Evolutionary conservation across 1,140 invertebrate genomes (phyloP).

Genomic region (Heliconius himera): DNA sequence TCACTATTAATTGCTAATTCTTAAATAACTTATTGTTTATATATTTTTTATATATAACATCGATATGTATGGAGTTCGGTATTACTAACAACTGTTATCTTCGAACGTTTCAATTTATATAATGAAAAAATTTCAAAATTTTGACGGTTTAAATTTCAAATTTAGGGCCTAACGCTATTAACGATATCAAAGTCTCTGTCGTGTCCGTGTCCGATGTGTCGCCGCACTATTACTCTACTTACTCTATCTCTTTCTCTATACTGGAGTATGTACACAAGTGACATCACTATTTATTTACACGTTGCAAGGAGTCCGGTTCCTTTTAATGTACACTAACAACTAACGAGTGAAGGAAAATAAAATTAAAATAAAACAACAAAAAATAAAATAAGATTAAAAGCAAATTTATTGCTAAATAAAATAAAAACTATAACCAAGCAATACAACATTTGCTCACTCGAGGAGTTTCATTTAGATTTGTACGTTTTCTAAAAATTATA

Average conservation of each 20-base stretch:
- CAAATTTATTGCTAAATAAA: conserved; percentile 82
- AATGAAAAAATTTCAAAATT: conserved; percentile 34
- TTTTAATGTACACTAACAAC: conserved; percentile 70
- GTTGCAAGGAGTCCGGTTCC: conserved; percentile 82
- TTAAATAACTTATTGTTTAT: conserved; percentile 60
- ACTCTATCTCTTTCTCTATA: conserved; percentile 59
- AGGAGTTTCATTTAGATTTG: conserved; percentile 66
- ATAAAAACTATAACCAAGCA: conserved; percentile 78
- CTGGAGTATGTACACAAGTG: conserved; percentile 63
- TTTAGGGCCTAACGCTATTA: conserved; percentile 34
- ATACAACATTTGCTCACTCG: conserved; percentile 71
- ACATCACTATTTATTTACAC: conserved; percentile 69
- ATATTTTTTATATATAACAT: conserved; percentile 71
- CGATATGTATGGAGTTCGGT: conserved; percentile 79
- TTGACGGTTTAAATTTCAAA: conserved; percentile 39
- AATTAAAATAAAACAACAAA: conserved; percentile 72
- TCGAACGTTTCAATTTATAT: conserved; percentile 31
- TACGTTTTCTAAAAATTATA: conserved; percentile 63
- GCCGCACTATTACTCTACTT: conserved; percentile 43
- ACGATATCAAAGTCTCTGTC: conserved; percentile 27
- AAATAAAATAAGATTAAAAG: conserved; percentile 78
- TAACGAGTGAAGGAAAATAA: conserved; percentile 54
- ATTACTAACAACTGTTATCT: conserved; percentile 62
- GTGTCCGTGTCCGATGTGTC: conserved; percentile 29
- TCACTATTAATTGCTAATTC: conserved; percentile 76